Evolutionary conservation across 2,113 vertebrate species (phyloP).

Genomic region (Columba janthina): DNA sequence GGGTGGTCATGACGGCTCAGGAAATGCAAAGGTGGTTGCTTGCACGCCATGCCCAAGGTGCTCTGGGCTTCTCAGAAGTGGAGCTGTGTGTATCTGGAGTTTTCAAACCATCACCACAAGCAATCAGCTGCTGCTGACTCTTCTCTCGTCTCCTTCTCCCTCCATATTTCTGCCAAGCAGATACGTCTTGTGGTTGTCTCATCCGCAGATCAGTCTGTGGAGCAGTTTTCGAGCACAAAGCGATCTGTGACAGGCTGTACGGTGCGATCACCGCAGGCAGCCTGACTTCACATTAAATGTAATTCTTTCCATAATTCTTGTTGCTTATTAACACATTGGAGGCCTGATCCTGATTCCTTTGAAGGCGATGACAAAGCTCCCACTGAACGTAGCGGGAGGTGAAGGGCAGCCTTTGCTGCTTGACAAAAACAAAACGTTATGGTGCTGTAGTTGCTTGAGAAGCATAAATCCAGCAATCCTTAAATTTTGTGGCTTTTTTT

Average conservation of each 20-base stretch:
- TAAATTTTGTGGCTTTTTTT: neutral
- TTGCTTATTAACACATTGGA: constrained; percentile 38
- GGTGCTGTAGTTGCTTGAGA: neutral
- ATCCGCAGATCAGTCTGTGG: constrained; percentile 18
- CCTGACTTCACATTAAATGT: constrained; percentile 44
- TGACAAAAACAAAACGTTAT: constrained; percentile 33
- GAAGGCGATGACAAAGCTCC: constrained; percentile 34
- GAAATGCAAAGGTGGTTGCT: neutral
- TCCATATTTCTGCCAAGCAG: constrained; percentile 9
- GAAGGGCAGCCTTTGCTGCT: constrained; percentile 23
- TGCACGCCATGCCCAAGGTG: neutral
- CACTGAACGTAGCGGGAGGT: neutral
- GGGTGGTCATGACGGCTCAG: accelerated
- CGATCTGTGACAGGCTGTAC: constrained; percentile 37
- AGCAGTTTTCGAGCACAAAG: constrained; percentile 45
- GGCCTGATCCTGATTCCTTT: constrained; percentile 54
- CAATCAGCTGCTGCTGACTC: neutral
- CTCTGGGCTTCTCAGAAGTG: neutral
- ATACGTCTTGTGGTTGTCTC: constrained; percentile 43
- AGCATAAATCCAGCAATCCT: neutral
- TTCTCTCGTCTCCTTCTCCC: neutral
- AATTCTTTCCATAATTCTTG: constrained; percentile 54
- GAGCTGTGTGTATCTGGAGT: neutral
- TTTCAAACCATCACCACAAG: neutral
- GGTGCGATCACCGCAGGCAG: constrained; percentile 30